These are phyloP conservation scores for Alca torda DNA, from an alignment of 2,797 vertebrate genomes.

Conservation along the genomic window DNA sequence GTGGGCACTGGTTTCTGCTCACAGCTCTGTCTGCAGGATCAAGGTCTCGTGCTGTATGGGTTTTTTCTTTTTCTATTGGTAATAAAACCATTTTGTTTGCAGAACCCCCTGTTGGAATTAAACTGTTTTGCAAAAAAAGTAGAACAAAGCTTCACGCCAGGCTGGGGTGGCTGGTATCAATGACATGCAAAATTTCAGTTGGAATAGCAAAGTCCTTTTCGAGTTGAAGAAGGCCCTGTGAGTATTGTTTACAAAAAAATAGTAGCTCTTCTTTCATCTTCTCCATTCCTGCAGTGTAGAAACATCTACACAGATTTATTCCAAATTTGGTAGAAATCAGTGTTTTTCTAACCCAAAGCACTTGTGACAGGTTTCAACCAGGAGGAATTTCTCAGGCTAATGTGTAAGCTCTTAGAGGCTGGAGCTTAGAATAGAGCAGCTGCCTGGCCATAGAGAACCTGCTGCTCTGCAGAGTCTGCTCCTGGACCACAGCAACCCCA, in stretches of 20 bases:
- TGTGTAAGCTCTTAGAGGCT: neutral
- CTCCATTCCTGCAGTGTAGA: neutral
- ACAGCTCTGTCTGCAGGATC: neutral
- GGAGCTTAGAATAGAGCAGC: neutral
- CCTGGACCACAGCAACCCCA: neutral
- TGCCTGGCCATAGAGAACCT: neutral
- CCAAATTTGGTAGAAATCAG: slow-evolving; percentile 39
- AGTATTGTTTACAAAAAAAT: neutral
- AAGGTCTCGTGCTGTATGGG: neutral
- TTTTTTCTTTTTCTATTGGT: neutral
- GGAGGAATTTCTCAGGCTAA: neutral
- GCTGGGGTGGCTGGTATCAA: neutral
- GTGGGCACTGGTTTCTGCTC: neutral
- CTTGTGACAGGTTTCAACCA: neutral
- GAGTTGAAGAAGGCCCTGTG: neutral
- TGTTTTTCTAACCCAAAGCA: neutral
- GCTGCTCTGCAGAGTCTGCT: neutral
- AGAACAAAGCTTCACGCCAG: neutral
- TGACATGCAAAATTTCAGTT: neutral
- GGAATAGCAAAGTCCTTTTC: neutral
- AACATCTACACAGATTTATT: neutral
- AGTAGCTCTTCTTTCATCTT: neutral
- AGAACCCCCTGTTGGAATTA: neutral
- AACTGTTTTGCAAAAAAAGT: neutral
- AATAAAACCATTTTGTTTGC: neutral